Base-by-base conservation (phyloP, 1,140 invertebrate genomes). In the Tetramorium parvispinum region DNA sequence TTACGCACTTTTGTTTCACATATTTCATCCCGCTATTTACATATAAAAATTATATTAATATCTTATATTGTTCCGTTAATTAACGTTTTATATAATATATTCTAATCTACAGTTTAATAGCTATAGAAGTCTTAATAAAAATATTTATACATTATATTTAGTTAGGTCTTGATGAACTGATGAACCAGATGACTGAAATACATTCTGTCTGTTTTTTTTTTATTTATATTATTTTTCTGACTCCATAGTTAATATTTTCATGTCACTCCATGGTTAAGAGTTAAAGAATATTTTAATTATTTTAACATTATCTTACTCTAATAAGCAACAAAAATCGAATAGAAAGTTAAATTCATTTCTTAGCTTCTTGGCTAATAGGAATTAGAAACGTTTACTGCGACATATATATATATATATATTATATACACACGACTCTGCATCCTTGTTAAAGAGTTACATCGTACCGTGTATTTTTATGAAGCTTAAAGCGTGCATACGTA, bases 391-490 rank as follows among this genome's bases (percentile, higher is more conserved):
- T 55, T 51, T 46, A 66, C 6, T 8, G 18, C 21, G 21, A 70
- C 6, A 40, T 43, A 27, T 37, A 40, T 32, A 51, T 32, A 70
- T 7, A 49, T 49, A 49, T 18, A 51, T 51, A 51, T 13, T 18
- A 53, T 53, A 7, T n/a, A 53, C 7, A 53, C 51, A 51, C 27
- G 46, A 1, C 27, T 65, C 11, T 27, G 46, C 16, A 81, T 81
- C 24, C 21, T 71, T 70, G 21, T 71, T 81, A 5, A 55, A 81
- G 6, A 71, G 24, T 70, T 59, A 55, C 11, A 70, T 81, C 2
- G 37, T 53, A 78, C 10, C 27, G 3, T 76, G n/a, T 79, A 81
- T 81, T 81, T 81, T 81, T 71, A 57, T 81, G 78, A 71, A 43
- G 49, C 78, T 81, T 81, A 24, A 71, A 71, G 10, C 24, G 32